phyloP scores from a whole-genome alignment of 1,140 invertebrate genomes.

The Mercenaria mercenaria region DNA sequence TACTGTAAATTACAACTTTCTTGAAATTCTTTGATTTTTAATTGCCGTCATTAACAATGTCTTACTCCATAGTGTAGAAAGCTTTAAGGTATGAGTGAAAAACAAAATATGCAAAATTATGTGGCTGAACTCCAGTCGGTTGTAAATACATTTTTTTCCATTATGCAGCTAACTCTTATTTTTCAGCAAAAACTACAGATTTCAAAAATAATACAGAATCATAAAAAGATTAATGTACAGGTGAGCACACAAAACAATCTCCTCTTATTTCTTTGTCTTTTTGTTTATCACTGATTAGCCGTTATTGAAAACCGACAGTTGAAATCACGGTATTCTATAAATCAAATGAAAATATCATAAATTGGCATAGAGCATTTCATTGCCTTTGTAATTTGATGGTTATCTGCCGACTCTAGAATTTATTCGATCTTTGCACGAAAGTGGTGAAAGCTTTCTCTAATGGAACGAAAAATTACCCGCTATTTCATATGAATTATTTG shows the following conservation, averaged over 20 bases:
- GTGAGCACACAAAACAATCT: neutral
- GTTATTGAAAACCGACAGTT: constrained; percentile 7
- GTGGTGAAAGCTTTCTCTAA: constrained; percentile 45
- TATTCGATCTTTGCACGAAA: constrained; percentile 19
- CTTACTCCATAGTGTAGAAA: no score
- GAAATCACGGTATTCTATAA: constrained; percentile 41
- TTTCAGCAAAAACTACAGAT: no score
- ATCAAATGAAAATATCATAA: constrained; percentile 40
- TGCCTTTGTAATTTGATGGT: constrained; percentile 44
- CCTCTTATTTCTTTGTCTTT: neutral
- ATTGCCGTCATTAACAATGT: no score
- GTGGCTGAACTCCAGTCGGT: no score
- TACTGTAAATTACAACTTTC: no score
- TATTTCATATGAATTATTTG: constrained; percentile 45
- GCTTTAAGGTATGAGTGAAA: no score
- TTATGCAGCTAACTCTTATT: no score
- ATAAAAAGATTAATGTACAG: neutral
- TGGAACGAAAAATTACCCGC: constrained; percentile 46
- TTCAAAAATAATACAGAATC: no score
- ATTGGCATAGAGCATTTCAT: constrained; percentile 19
- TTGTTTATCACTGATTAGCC: constrained; percentile 23
- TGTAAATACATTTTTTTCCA: no score
- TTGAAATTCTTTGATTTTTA: no score
- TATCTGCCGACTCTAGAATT: neutral
- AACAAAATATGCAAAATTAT: no score